These are phyloP conservation scores for Syngnathus floridae DNA, from an alignment of 2,113 vertebrate species.

Conservation along the genomic window DNA sequence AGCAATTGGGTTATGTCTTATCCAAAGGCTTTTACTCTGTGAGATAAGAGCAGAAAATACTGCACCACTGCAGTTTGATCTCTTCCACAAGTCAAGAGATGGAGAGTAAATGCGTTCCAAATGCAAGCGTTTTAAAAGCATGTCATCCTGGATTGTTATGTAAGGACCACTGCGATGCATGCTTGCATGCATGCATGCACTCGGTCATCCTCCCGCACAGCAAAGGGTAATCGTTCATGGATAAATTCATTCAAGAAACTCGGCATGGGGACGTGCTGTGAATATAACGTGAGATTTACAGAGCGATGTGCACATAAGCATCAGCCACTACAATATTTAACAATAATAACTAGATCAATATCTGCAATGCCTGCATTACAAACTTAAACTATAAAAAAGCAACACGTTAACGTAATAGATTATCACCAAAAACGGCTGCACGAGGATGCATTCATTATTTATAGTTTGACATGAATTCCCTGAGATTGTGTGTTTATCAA, in stretches of 20 bases:
- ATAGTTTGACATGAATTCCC: slow-evolving; percentile 24
- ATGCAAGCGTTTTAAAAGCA: slow-evolving; percentile 38
- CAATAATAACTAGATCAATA: background rate
- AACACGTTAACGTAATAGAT: slow-evolving; percentile 6
- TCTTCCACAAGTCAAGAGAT: slow-evolving; percentile 47
- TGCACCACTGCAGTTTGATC: slow-evolving; percentile 69
- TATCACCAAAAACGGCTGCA: slow-evolving; percentile 22
- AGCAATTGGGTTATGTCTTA: slow-evolving; percentile 27
- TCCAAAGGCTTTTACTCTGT: slow-evolving; percentile 30
- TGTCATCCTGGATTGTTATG: slow-evolving; percentile 37
- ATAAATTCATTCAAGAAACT: slow-evolving; percentile 65
- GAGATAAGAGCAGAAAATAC: slow-evolving; percentile 48
- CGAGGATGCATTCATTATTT: slow-evolving; percentile 29
- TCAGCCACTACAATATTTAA: background rate
- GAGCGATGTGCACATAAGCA: slow-evolving; percentile 52
- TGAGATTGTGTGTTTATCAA: slow-evolving; percentile 24
- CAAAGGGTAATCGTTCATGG: slow-evolving; percentile 52
- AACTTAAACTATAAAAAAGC: slow-evolving; percentile 7
- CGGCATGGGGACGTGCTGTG: slow-evolving; percentile 77
- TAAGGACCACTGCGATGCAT: slow-evolving; percentile 38
- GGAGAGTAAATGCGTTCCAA: slow-evolving; percentile 22
- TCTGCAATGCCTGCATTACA: background rate
- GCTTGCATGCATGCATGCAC: slow-evolving; percentile 22
- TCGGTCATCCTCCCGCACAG: slow-evolving; percentile 40
- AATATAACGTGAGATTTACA: slow-evolving; percentile 17